Evolutionary conservation across 2,113 vertebrate species (phyloP).

Genomic region (Carassius auratus): DNA sequence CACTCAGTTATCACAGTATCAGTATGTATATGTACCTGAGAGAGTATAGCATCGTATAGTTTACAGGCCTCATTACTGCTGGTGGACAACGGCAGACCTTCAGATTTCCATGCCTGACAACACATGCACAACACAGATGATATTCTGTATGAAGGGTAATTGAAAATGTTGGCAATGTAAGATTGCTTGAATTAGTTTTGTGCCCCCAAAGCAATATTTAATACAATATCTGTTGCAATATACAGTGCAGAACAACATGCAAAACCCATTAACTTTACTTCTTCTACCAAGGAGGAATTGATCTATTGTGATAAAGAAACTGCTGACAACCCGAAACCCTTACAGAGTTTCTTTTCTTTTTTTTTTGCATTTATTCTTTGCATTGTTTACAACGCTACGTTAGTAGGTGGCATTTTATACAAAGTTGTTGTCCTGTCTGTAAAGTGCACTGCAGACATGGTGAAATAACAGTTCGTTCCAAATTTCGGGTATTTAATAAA

Average conservation of each 20-base stretch:
- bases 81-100: slow-evolving; percentile 84
- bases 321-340: not conserved
- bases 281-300: not conserved
- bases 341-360: not conserved
- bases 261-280: not conserved
- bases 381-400: too few relatives aligned
- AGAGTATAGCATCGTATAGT: slow-evolving; percentile 86
- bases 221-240: not conserved
- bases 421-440: not conserved
- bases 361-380: too few relatives aligned
- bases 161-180: not conserved
- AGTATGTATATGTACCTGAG: slow-evolving; percentile 70
- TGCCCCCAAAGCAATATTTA: not conserved
- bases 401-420: not conserved
- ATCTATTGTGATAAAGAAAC: not conserved
- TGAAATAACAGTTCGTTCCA: not conserved
- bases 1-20: not conserved
- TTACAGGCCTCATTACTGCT: slow-evolving; percentile 91
- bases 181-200: not conserved
- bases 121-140: not conserved
- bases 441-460: too few relatives aligned
- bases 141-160: not conserved
- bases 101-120: slow-evolving; percentile 86
- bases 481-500: not conserved
- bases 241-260: not conserved